Conservation (phyloP, 2,797 vertebrate genomes). For the Anguilla marmorata region DNA sequence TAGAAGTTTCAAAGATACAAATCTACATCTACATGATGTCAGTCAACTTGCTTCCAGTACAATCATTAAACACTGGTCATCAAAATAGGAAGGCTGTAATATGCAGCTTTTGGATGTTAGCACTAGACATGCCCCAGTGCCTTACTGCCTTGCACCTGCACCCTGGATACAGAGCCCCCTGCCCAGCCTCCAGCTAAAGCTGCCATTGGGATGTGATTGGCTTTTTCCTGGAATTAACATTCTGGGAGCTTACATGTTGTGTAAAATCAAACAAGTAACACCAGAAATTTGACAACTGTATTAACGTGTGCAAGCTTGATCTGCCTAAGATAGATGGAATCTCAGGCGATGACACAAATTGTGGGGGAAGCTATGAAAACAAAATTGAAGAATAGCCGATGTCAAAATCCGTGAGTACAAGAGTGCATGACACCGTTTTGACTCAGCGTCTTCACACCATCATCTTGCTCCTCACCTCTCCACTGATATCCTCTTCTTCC, state of each 20-base stretch:
- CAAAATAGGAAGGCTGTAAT: background rate
- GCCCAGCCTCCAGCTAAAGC: background rate
- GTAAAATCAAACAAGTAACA: background rate
- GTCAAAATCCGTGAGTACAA: background rate
- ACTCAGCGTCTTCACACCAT: background rate
- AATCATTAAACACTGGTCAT: background rate
- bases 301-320: background rate
- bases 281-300: background rate
- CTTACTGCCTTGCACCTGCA: background rate
- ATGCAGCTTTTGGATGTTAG: background rate
- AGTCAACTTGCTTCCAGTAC: background rate
- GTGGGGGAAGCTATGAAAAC: background rate
- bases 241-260: background rate
- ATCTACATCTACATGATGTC: background rate
- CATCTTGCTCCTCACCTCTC: constrained; percentile 72
- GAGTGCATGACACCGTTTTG: background rate
- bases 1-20: background rate
- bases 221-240: background rate
- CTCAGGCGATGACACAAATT: background rate
- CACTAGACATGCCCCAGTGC: too few species aligned
- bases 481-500: constrained; percentile 81
- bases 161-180: background rate
- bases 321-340: background rate
- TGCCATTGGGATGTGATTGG: background rate
- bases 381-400: background rate